Base-by-base conservation (phyloP, 2,797 vertebrate species). In the Gallinago solitaria region DNA sequence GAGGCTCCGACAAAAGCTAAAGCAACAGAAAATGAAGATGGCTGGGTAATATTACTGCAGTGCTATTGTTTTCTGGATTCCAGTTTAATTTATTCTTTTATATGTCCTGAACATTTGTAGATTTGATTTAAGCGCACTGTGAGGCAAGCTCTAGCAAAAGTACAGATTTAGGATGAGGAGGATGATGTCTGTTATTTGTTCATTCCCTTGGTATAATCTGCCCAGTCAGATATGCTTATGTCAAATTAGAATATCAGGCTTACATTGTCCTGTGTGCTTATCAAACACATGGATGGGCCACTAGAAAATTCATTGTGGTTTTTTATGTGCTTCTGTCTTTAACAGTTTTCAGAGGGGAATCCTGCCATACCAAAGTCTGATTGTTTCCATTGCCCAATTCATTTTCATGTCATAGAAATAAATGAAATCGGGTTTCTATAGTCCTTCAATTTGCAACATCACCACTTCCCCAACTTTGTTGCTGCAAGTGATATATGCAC, bases 151-250 rank as follows among this genome's bases (percentile, higher is more conserved):
- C 32, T 45, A 85, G 12, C 63, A 78, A 32, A 92, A 87, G 45
- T 80, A 81, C 18, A 76, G 25, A 57, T 83, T 83, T 83, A 86
- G 57, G 51, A 68, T 83, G 63, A 48, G 30, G 64, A 91, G 57
- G 32, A 32, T 61, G 63, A 43, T 90, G 32, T 33, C 43, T 83
- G 24, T 89, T 90, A 18, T 57, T 95, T 2, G 5, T 79, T 89
- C 83, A 78, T 91, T 94, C 60, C 32, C 37, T 85, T 78, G 50
- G 79, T 70, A 37, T 74, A 86, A 61, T 89, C 91, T 94, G 50
- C 45, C 57, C 60, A 69, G 41, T 68, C 79, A 83, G 84, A 87
- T 92, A 83, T 24, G 54, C 33, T 95, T n/a, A 33, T 48, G 61
- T 81, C 56, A 82, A 78, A 83, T 78, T 91, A 86, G 47, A 96